Evolutionary conservation across 2,888 invertebrate genomes (phyloP), one percentile per base, ranked within the genome.

Genomic region (Acleris sparsana): DNA sequence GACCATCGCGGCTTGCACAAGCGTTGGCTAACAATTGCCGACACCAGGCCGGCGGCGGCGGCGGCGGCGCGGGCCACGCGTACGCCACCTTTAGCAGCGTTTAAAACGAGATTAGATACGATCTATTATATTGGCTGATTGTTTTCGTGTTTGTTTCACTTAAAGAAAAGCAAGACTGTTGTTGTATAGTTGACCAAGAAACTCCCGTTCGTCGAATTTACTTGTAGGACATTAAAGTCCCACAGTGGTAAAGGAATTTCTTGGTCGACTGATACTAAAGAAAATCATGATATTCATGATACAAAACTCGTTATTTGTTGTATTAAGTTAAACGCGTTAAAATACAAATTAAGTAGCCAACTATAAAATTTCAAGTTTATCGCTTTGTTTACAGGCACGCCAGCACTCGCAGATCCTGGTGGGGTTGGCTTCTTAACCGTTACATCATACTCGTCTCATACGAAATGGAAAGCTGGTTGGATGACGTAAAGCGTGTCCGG

Each of bases 401-500:
- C 43, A n/a, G 64, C 53, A 60, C 51, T 46, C 44, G 60, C 55
- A 16, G 20, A 44, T 51, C 55, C 60, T 51, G 60, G 44, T 51
- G 49, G 22, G 52, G 48, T 20, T 25, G 16, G 22, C 64, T 43
- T 48, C 60, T 51, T 56, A 61, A 61, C 51, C 44, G 55, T 65
- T 61, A 65, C 65, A 56, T 61, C 60, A 61, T 29, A 3, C 29
- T 59, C 43, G 63, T 46, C 48, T 20, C 65, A 55, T 55, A 65
- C 46, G 83, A 72, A 74, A 97, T 97, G 97, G 97, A 97, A 83
- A 95, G 96, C 75, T 97, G 97, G 97, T 87, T 97, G 78, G 95
- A 95, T 72, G 97, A 97, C 85, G 96, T 97, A 56, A 97, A 97
- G 85, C 94, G 96, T 73, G 95, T 97, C 70, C 94, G 96, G 75